These are phyloP conservation scores for Nothoprocta perdicaria DNA, from an alignment of 2,113 vertebrate genomes.

Conservation along the genomic window DNA sequence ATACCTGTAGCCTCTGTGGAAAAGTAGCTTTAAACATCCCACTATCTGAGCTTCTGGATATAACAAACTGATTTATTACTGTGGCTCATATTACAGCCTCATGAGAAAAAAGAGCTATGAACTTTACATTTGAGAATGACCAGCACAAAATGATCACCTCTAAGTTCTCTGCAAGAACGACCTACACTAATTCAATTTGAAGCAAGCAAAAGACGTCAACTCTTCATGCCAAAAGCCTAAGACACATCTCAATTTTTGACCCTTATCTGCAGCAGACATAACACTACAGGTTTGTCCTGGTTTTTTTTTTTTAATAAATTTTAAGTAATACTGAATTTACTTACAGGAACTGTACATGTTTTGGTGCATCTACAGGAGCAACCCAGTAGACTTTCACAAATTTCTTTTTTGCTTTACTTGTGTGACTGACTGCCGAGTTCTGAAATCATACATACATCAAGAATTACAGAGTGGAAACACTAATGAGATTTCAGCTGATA, in stretches of 20 bases:
- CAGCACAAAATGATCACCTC: not conserved
- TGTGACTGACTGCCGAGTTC: slow-evolving; percentile 90
- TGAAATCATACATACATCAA: slow-evolving; percentile 50
- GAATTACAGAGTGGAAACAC: not conserved
- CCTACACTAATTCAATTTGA: not conserved
- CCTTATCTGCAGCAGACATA: not conserved
- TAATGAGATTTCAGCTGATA: not conserved
- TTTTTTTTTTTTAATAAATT: not conserved
- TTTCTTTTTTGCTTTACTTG: slow-evolving; percentile 76
- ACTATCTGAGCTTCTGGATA: not conserved
- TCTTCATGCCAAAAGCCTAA: not conserved
- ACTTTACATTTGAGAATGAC: not conserved
- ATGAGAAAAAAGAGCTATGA: not conserved
- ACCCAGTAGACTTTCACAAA: slow-evolving; percentile 81
- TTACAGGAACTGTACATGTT: slow-evolving; percentile 85
- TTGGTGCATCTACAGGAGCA: slow-evolving; percentile 75
- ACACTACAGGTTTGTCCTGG: not conserved
- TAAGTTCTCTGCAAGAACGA: not conserved
- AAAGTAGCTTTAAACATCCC: not conserved
- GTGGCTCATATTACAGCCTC: not conserved
- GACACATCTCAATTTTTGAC: not conserved
- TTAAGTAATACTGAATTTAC: slow-evolving; percentile 38
- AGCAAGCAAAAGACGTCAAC: accelerated
- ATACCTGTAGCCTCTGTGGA: not conserved
- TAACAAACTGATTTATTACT: not conserved